phyloP scores from a whole-genome alignment of 2,888 invertebrate species.

The Melanchra persicariae region DNA sequence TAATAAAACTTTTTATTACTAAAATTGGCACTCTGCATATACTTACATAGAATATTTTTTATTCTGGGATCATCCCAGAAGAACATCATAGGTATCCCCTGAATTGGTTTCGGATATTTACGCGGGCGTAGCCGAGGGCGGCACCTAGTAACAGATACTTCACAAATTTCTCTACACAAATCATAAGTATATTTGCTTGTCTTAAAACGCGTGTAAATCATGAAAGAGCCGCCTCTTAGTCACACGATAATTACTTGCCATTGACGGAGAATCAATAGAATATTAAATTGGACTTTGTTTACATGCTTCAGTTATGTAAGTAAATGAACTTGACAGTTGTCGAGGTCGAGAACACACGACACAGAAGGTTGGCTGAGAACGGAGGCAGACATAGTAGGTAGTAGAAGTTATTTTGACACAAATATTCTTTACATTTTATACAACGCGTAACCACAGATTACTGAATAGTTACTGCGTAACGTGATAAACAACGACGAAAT shows the following conservation, averaged over 20 bases:
- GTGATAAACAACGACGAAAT: too few relatives aligned
- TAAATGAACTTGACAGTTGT: constrained; percentile 60
- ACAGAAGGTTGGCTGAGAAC: constrained; percentile 4
- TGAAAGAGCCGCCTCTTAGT: constrained; percentile 36
- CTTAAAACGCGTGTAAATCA: constrained; percentile 17
- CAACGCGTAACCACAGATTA: too few relatives aligned
- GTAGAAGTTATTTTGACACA: constrained; percentile 27
- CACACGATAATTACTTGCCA: constrained; percentile 47
- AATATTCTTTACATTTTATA: constrained; percentile 15
- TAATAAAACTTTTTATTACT: too few relatives aligned
- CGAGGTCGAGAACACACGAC: constrained; percentile 30
- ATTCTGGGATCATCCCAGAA: too few relatives aligned
- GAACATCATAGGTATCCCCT: too few relatives aligned
- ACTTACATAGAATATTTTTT: too few relatives aligned
- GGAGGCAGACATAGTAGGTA: constrained; percentile 10
- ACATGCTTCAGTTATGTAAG: constrained; percentile 49
- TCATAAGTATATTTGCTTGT: constrained; percentile 15
- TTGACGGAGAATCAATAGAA: constrained; percentile 45
- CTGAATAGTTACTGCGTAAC: too few relatives aligned
- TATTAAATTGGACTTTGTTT: constrained; percentile 46
- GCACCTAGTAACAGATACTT: neutral
- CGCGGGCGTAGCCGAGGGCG: too few relatives aligned
- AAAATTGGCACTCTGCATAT: too few relatives aligned
- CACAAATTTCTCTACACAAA: constrained; percentile 40
- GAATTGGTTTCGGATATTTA: too few relatives aligned